phyloP scores from a whole-genome alignment of 2,888 invertebrate species.

The Catocala nupta region DNA sequence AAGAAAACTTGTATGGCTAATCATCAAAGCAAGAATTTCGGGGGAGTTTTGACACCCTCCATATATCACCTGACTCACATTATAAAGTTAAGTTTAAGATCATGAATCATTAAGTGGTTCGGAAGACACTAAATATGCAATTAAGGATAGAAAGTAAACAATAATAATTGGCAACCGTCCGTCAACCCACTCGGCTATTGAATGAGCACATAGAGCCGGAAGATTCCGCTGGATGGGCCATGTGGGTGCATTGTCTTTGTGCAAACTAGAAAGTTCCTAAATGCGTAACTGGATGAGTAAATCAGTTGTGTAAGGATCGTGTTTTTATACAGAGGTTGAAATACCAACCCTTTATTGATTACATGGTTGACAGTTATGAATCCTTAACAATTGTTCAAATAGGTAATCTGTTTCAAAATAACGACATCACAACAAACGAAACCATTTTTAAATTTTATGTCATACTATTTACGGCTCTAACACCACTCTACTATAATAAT shows the following conservation, averaged over 20 bases:
- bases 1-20: conserved; percentile 4
- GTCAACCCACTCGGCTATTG: conserved; percentile 73
- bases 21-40: conserved; percentile 4
- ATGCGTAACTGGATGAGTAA: conserved; percentile 44
- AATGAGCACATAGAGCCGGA: conserved; percentile 68
- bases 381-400: too few relatives aligned
- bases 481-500: too few relatives aligned
- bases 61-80: conserved; percentile 21
- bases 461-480: too few relatives aligned
- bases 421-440: too few relatives aligned
- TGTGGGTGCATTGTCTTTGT: conserved; percentile 71
- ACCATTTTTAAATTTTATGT: too few relatives aligned
- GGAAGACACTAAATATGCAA: conserved; percentile 63
- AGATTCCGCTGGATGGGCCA: conserved; percentile 66
- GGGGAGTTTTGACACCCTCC: conserved; percentile 5
- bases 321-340: conserved; percentile 21
- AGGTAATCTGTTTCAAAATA: too few relatives aligned
- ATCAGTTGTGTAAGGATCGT: conserved; percentile 44
- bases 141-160: conserved; percentile 81
- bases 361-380: too few relatives aligned
- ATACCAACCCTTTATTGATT: not conserved
- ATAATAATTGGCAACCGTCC: conserved; percentile 73
- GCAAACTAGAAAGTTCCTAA: conserved; percentile 42
- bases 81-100: conserved; percentile 16
- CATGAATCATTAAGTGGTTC: conserved; percentile 63